Percentiles rank a stretch among this genome's conserved stretches.
phyloP scores from a whole-genome alignment of 1,140 invertebrate genomes.

The Choristoneura fumiferana region DNA sequence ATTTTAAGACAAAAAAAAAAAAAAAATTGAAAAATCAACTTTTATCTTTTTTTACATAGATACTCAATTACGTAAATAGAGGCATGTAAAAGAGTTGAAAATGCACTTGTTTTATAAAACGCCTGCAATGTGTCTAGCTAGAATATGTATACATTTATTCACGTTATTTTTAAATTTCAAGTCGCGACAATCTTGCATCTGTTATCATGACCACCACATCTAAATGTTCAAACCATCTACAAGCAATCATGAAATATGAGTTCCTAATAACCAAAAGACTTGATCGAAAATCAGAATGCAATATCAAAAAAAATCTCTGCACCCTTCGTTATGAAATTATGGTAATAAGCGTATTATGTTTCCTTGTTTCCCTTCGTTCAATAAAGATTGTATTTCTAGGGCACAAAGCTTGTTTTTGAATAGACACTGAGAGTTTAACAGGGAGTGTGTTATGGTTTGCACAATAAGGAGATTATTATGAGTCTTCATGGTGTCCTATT shows the following conservation, averaged over 20 bases:
- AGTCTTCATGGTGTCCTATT: slow-evolving; percentile 50
- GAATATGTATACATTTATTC: no score
- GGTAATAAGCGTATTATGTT: slow-evolving; percentile 42
- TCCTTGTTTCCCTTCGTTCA: slow-evolving; percentile 14
- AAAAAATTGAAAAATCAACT: no score
- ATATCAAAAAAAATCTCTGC: slow-evolving; percentile 59
- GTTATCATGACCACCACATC: neutral
- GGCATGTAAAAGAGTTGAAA: no score
- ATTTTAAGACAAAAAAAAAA: no score
- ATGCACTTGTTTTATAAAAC: no score
- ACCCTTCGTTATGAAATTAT: slow-evolving; percentile 69
- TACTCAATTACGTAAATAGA: no score
- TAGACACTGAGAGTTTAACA: slow-evolving; percentile 20
- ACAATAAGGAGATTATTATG: slow-evolving; percentile 66
- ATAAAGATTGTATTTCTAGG: slow-evolving; percentile 26
- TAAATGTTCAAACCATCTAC: slow-evolving; percentile 15
- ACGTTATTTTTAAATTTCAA: neutral
- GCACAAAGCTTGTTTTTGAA: slow-evolving; percentile 34
- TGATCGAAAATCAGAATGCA: slow-evolving; percentile 59
- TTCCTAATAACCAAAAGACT: slow-evolving; percentile 30
- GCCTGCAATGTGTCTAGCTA: no score
- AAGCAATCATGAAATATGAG: slow-evolving; percentile 36
- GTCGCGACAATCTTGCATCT: neutral
- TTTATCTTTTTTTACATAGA: no score
- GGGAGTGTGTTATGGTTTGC: slow-evolving; percentile 40